Percentiles rank a stretch among this genome's conserved stretches.
Evolutionary conservation across 2,888 invertebrate genomes (phyloP).

Genomic region (Falcaria lacertinaria): DNA sequence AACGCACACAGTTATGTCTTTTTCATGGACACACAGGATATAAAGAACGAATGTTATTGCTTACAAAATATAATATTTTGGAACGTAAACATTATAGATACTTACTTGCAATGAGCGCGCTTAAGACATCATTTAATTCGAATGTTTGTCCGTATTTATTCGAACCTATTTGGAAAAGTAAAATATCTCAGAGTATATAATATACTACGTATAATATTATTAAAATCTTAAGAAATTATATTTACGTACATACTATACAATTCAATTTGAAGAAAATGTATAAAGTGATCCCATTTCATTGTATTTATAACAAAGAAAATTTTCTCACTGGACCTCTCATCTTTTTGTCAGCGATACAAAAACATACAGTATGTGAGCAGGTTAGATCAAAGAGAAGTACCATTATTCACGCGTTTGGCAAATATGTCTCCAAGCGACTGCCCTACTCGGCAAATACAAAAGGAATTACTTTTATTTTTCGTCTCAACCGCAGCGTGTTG

Average conservation of each 20-base stretch:
- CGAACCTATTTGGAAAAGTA: background rate
- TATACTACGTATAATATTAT: too few species aligned
- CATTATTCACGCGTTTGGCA: conserved; percentile 70
- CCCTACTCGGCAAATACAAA: conserved; percentile 63
- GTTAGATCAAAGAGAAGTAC: conserved; percentile 34
- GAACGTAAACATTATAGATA: conserved; percentile 35
- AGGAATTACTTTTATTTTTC: conserved; percentile 73
- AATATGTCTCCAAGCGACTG: conserved; percentile 53
- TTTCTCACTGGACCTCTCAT: conserved; percentile 10
- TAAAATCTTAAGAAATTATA: too few species aligned
- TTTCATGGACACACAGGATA: conserved; percentile 69
- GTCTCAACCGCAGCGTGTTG: conserved; percentile 70
- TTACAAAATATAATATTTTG: conserved; percentile 57
- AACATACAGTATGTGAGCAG: conserved; percentile 25
- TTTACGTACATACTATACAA: too few species aligned
- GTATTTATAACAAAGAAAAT: conserved; percentile 10
- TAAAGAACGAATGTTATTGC: conserved; percentile 65
- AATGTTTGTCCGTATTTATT: background rate
- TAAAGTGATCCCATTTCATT: background rate
- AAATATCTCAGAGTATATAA: too few species aligned
- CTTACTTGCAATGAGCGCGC: conserved; percentile 27
- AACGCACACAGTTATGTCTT: conserved; percentile 70
- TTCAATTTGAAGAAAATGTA: background rate
- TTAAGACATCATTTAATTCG: conserved; percentile 20
- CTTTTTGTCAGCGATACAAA: conserved; percentile 27